phyloP scores from a whole-genome alignment of 1,140 invertebrate genomes.

The Zaprionus lachaisei region DNA sequence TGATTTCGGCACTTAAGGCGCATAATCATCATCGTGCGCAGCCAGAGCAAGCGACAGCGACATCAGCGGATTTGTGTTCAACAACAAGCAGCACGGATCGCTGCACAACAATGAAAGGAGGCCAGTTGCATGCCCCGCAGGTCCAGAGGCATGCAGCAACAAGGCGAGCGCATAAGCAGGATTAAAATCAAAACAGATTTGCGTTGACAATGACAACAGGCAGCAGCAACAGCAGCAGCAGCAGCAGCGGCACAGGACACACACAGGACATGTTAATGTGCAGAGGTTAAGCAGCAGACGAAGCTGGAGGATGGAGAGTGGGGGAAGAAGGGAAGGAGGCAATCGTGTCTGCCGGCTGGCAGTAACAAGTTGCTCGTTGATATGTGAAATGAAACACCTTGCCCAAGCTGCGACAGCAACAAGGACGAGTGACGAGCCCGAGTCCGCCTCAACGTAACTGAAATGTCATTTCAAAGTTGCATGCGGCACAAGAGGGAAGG shows the following conservation, averaged over 20 bases:
- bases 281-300: constrained; percentile 43
- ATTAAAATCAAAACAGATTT: constrained; percentile 79
- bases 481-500: neutral
- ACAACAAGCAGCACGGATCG: constrained; percentile 56
- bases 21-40: constrained; percentile 66
- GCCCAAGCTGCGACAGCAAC: constrained; percentile 12
- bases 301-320: neutral
- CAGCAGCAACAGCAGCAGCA: constrained; percentile 8
- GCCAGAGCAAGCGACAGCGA: constrained; percentile 28
- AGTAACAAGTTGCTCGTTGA: constrained; percentile 32
- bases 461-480: constrained; percentile 46
- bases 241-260: constrained; percentile 20
- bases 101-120: constrained; percentile 57
- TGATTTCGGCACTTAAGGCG: constrained; percentile 83
- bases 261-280: constrained; percentile 57
- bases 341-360: neutral
- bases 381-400: constrained; percentile 68
- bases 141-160: constrained; percentile 44
- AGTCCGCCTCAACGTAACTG: constrained; percentile 29
- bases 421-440: neutral
- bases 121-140: constrained; percentile 36
- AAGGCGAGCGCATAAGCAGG: constrained; percentile 60
- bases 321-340: neutral
- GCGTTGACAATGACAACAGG: constrained; percentile 61
- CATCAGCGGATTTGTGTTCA: constrained; percentile 57